Evolutionary conservation across 2,888 invertebrate genomes (phyloP).

Genomic region (Drosophila sordidula): DNA sequence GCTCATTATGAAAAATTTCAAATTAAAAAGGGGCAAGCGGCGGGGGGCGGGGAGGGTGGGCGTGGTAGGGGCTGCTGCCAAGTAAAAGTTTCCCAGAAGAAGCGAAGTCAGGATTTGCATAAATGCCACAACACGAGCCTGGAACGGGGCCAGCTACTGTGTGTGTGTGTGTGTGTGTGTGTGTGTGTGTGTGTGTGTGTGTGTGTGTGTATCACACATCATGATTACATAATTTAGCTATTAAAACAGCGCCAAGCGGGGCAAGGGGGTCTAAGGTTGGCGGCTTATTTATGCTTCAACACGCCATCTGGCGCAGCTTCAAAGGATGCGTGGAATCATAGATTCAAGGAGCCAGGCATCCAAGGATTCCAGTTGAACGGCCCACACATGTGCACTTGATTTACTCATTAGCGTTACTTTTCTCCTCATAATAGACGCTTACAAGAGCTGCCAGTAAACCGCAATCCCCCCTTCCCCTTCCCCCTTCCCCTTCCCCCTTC

Average conservation of each 20-base stretch:
- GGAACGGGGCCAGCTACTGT: conserved; percentile 30
- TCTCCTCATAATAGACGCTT: conserved; percentile 77
- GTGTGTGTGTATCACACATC: conserved; percentile 73
- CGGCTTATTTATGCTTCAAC: conserved; percentile 80
- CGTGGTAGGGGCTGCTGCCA: conserved; percentile 28
- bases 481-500: not conserved
- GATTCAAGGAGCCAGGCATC: conserved; percentile 40
- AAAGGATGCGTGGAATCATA: conserved; percentile 47
- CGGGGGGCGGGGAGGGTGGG: conserved; percentile 19
- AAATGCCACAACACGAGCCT: conserved; percentile 70
- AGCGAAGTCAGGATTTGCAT: conserved; percentile 75
- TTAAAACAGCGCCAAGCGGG: conserved; percentile 66
- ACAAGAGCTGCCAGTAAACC: conserved; percentile 59
- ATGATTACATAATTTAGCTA: conserved; percentile 81
- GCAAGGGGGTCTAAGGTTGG: conserved; percentile 11
- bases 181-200: conserved; percentile 15
- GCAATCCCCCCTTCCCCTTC: conserved; percentile 25
- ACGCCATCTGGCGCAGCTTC: conserved; percentile 77
- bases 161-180: conserved; percentile 34
- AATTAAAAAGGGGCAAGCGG: conserved; percentile 72
- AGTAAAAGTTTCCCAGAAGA: conserved; percentile 75
- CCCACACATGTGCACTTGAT: conserved; percentile 75
- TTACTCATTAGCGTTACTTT: conserved; percentile 81
- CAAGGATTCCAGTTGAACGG: conserved; percentile 51
- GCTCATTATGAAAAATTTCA: conserved; percentile 81